phyloP scores from a whole-genome alignment of 2,888 invertebrate species.

The Idaea straminata region DNA sequence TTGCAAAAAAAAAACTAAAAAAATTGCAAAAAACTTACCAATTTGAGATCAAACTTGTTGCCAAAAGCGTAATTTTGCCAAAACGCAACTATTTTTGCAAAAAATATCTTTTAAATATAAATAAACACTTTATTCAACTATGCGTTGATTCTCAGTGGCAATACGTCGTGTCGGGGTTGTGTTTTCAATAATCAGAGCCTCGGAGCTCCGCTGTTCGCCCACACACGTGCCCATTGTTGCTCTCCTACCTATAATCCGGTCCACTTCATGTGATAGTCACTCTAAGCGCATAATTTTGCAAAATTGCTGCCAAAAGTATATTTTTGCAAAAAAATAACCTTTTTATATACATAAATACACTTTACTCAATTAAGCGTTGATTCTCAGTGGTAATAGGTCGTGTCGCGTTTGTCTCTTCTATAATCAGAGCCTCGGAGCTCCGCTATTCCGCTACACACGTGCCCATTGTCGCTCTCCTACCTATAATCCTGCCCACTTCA shows the following conservation, averaged over 20 bases:
- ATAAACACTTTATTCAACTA: conserved; percentile 75
- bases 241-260: conserved; percentile 40
- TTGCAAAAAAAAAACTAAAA: too few relatives aligned
- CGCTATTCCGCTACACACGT: conserved; percentile 62
- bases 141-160: conserved; percentile 66
- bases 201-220: conserved; percentile 51
- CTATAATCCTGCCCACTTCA: conserved; percentile 38
- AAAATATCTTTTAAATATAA: too few relatives aligned
- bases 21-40: background rate
- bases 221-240: conserved; percentile 58
- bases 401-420: conserved; percentile 64
- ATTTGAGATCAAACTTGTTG: background rate
- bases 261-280: conserved; percentile 28
- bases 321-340: too few relatives aligned
- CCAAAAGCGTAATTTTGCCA: too few relatives aligned
- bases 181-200: conserved; percentile 66
- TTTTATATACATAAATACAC: too few relatives aligned
- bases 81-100: too few relatives aligned
- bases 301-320: too few relatives aligned
- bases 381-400: conserved; percentile 72
- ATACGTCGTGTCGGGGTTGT: conserved; percentile 74
- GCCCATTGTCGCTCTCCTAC: conserved; percentile 45
- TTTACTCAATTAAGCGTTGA: conserved; percentile 74
- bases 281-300: conserved; percentile 2
- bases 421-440: conserved; percentile 61